These are phyloP conservation scores for Dendrolimus pini DNA, from an alignment of 2,888 invertebrate genomes.

Conservation along the genomic window DNA sequence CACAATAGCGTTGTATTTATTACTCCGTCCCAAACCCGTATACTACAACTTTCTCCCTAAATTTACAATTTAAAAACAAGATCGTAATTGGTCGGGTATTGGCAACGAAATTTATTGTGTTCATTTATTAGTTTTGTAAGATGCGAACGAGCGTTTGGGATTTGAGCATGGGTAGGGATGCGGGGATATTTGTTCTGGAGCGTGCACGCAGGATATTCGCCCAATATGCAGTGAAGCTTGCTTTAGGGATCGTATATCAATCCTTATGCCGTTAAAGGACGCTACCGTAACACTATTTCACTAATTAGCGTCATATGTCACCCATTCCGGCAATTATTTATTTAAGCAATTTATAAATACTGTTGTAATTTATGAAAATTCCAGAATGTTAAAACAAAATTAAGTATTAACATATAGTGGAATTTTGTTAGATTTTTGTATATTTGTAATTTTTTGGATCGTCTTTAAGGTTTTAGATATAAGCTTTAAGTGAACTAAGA, in stretches of 20 bases:
- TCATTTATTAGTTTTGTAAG: constrained; percentile 66
- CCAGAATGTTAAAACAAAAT: not conserved
- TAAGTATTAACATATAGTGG: not conserved
- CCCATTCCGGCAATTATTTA: not conserved
- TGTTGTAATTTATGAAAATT: not conserved
- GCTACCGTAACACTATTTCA: constrained; percentile 36
- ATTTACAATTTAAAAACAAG: constrained; percentile 8
- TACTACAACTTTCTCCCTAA: not conserved
- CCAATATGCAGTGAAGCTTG: constrained; percentile 44
- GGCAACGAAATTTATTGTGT: constrained; percentile 63
- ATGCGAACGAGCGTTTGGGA: constrained; percentile 49
- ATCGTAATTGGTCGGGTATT: constrained; percentile 42
- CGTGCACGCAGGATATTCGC: constrained; percentile 58
- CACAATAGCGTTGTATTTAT: not conserved
- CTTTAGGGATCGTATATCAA: constrained; percentile 56
- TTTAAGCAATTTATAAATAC: not conserved
- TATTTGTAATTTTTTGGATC: too few species aligned
- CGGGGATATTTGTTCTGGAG: constrained; percentile 55
- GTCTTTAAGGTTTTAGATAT: too few species aligned
- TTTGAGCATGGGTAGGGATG: constrained; percentile 56
- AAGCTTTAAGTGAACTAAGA: too few species aligned
- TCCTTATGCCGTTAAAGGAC: constrained; percentile 49
- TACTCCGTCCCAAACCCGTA: not conserved
- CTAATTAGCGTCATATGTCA: constrained; percentile 28
- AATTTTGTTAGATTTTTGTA: too few species aligned